Evolutionary conservation across 2,888 invertebrate genomes (phyloP).

Genomic region (Rotaria socialis): DNA sequence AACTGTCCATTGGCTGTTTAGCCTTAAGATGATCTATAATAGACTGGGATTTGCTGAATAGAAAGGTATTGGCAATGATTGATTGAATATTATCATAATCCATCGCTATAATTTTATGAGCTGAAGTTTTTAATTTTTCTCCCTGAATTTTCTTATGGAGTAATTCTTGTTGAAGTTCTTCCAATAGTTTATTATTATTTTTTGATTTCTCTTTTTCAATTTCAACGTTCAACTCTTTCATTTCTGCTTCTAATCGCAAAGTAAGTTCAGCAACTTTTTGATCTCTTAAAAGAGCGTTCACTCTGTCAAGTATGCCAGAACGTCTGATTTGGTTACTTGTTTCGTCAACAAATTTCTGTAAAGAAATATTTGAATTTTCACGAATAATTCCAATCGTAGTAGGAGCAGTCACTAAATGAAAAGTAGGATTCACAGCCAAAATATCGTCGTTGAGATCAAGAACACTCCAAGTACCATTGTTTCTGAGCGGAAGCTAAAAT

Average conservation of each 20-base stretch:
- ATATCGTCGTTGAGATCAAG: background rate
- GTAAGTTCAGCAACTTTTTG: background rate
- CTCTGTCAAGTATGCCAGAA: background rate
- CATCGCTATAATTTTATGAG: background rate
- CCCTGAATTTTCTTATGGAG: background rate
- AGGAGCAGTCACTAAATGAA: background rate
- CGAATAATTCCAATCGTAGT: background rate
- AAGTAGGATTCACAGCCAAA: background rate
- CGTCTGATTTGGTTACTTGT: background rate
- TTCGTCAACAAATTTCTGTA: background rate
- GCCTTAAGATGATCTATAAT: background rate
- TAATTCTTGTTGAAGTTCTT: constrained; percentile 3
- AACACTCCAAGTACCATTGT: background rate
- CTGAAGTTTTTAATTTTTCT: background rate
- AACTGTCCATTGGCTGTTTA: background rate
- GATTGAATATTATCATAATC: background rate
- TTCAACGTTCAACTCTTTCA: background rate
- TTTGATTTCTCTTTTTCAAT: background rate
- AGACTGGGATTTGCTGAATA: background rate
- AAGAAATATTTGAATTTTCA: background rate
- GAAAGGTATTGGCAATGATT: background rate
- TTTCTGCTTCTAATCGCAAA: background rate
- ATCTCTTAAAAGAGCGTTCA: background rate
- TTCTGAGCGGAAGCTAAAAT: background rate
- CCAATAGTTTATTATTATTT: background rate